Base-by-base conservation (phyloP, 2,797 vertebrate species). In the Emys orbicularis region DNA sequence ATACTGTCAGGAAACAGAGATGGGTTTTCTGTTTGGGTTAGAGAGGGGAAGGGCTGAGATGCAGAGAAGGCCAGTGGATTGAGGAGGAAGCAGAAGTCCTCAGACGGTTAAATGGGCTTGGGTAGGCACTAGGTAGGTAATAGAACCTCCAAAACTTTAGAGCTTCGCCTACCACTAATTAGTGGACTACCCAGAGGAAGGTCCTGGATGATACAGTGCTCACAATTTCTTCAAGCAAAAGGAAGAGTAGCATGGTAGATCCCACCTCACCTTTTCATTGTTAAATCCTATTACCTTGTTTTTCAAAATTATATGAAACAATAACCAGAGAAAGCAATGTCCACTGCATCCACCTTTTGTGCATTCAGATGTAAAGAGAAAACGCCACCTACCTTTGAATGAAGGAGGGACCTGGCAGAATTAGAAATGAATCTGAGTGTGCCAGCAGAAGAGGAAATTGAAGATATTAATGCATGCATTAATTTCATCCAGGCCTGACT, bases 51-150 rank as follows among this genome's bases (percentile, higher is more conserved):
- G n/a, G 9, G 29, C 23, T 83, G 72, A 1, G 10, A 15, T 68
- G 37, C 10, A 1, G 23, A 1, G 82, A 29, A 50, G 9, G 47
- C 37, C 5, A 4, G 25, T 72, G 11, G 65, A 72, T 65, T 77
- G 4, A 27, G 57, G 27, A 16, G 12, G 15, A 13, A 34, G 9
- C 41, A 6, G 11, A 25, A 19, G 25, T 84, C 50, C 5, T 31
- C 6, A 2, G 50, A 23, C 11, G 5, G 15, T 72, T 72, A 72
- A 41, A 8, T 0, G 5, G 5, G 50, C 0, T 0, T 47, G 31
- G 47, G 65, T 65, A 18, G 29, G 88, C 56, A 5, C 5, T 34
- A 79, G 31, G 50, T 50, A 49, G 7, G 44, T 61, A 77, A 53
- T 37, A 25, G 79, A 37, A 13, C 23, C 16, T 31, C 9, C 1